Percentiles rank a stretch among this genome's conserved stretches.
Evolutionary conservation across 1,140 invertebrate species (phyloP).

Genomic region (Orius laevigatus): DNA sequence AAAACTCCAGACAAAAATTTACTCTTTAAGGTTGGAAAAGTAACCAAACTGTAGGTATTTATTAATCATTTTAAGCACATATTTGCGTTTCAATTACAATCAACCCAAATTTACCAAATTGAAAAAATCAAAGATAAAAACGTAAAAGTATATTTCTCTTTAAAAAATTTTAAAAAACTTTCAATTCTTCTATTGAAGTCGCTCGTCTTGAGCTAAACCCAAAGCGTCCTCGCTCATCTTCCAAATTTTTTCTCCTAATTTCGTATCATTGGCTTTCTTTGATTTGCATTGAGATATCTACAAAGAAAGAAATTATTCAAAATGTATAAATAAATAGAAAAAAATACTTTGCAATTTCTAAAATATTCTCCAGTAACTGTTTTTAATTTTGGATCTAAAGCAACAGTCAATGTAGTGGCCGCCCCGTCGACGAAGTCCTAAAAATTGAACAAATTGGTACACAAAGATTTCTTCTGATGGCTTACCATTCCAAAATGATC

Average conservation of each 20-base stretch:
- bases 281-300: slow-evolving; percentile 5
- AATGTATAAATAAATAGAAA: too few species aligned
- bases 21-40: too few species aligned
- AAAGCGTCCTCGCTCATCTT: slow-evolving; percentile 1
- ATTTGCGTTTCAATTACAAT: too few species aligned
- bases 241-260: slow-evolving; percentile 6
- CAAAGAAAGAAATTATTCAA: not conserved
- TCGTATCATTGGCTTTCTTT: slow-evolving; percentile 4
- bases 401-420: slow-evolving; percentile 4
- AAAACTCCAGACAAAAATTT: too few species aligned
- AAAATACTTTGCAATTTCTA: slow-evolving; percentile 5
- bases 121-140: too few species aligned
- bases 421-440: slow-evolving; percentile 4
- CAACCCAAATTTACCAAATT: too few species aligned
- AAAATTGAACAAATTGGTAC: not conserved
- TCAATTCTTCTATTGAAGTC: too few species aligned
- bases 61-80: too few species aligned
- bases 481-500: slow-evolving; percentile 7
- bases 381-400: slow-evolving; percentile 1
- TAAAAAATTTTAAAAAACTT: too few species aligned
- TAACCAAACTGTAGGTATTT: too few species aligned
- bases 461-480: not conserved
- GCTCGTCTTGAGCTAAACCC: not conserved
- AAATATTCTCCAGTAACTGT: slow-evolving; percentile 8
- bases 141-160: too few species aligned